Evolutionary conservation across 2,888 invertebrate genomes (phyloP).

Genomic region (Carterocephalus palaemon): DNA sequence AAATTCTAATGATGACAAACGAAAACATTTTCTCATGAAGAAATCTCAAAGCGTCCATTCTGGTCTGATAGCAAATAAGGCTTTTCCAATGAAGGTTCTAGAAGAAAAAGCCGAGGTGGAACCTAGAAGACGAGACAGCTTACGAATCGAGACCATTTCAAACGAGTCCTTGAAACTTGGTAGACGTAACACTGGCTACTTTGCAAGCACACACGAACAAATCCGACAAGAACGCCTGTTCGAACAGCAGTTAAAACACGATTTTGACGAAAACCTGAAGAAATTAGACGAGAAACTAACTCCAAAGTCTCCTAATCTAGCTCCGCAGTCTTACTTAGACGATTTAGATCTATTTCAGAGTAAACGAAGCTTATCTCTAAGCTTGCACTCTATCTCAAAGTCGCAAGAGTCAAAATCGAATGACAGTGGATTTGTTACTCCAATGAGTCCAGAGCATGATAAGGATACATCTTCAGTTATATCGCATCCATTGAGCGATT

Average conservation of each 20-base stretch:
- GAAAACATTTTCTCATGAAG: conserved; percentile 61
- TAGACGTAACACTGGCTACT: conserved; percentile 71
- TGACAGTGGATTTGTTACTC: conserved; percentile 84
- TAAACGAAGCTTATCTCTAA: conserved; percentile 60
- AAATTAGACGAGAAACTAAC: conserved; percentile 53
- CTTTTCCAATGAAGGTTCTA: conserved; percentile 68
- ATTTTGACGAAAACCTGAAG: conserved; percentile 69
- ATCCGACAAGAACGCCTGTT: conserved; percentile 81
- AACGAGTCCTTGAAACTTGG: conserved; percentile 59
- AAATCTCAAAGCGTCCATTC: conserved; percentile 71
- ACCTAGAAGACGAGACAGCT: conserved; percentile 55
- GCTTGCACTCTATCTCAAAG: conserved; percentile 48
- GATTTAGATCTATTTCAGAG: conserved; percentile 57
- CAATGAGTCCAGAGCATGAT: conserved; percentile 75
- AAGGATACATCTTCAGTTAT: conserved; percentile 61
- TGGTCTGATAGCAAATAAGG: conserved; percentile 55
- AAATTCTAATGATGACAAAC: conserved; percentile 44
- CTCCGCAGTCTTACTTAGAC: conserved; percentile 48
- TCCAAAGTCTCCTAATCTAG: conserved; percentile 26
- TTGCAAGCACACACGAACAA: conserved; percentile 83
- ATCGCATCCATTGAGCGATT: conserved; percentile 87
- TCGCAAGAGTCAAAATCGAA: conserved; percentile 35
- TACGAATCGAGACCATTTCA: conserved; percentile 53
- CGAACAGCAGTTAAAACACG: conserved; percentile 67
- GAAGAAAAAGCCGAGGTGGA: conserved; percentile 70